phyloP scores from a whole-genome alignment of 2,888 invertebrate genomes.

The Drosophila rubida region DNA sequence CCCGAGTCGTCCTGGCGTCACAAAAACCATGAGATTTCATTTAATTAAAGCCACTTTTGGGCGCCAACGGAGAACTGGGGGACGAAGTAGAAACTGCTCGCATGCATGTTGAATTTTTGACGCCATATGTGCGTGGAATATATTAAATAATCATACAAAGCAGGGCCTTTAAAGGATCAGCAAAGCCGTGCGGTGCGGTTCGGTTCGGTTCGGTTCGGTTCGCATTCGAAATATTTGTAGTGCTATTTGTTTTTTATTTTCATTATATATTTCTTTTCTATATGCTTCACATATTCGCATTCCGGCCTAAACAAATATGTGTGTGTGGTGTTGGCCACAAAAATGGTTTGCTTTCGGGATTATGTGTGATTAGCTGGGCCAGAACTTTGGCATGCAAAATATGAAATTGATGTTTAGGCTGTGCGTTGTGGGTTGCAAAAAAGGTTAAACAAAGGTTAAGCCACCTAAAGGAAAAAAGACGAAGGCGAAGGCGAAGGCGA shows the following conservation, averaged over 20 bases:
- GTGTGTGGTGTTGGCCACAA: constrained; percentile 43
- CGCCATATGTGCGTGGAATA: constrained; percentile 79
- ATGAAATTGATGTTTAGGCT: constrained; percentile 44
- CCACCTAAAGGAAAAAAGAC: no score
- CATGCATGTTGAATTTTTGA: constrained; percentile 66
- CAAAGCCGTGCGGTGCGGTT: constrained; percentile 10
- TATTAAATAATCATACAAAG: constrained; percentile 68
- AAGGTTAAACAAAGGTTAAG: constrained; percentile 78
- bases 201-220: constrained; percentile 5
- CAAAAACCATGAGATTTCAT: constrained; percentile 79
- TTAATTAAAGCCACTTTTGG: constrained; percentile 72
- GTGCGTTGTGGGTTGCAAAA: constrained; percentile 11
- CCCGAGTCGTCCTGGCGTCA: constrained; percentile 48
- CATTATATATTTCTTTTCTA: not conserved
- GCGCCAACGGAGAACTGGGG: not conserved
- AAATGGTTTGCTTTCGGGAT: constrained; percentile 50
- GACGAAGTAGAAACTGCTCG: no score
- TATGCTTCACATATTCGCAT: constrained; percentile 13
- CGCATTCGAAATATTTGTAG: constrained; percentile 39
- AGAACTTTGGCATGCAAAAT: constrained; percentile 46
- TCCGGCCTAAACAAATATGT: constrained; percentile 56
- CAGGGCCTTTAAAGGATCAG: constrained; percentile 57
- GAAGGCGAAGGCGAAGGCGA: no score
- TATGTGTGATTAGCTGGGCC: constrained; percentile 55
- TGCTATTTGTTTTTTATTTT: constrained; percentile 24